Evolutionary conservation across 2,113 vertebrate species (phyloP).

Genomic region (Sus scrofa): DNA sequence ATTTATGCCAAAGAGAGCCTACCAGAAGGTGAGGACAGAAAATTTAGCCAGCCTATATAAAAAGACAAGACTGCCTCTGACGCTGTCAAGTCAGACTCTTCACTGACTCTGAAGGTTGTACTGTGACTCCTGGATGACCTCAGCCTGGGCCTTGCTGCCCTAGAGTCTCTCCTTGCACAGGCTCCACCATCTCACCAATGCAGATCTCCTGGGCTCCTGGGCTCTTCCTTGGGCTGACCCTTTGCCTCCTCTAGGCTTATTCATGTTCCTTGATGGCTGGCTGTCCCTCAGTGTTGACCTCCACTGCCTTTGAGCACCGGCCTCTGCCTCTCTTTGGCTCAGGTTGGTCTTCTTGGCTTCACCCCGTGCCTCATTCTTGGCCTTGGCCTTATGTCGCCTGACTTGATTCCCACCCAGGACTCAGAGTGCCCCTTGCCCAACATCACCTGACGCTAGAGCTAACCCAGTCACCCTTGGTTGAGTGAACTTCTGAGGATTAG

Average conservation of each 20-base stretch:
- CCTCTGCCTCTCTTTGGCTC: conserved; percentile 55
- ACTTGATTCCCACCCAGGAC: not conserved
- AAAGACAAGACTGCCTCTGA: conserved; percentile 14
- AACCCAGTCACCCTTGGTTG: conserved; percentile 24
- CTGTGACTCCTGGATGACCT: not conserved
- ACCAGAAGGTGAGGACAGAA: not conserved
- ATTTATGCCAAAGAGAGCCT: conserved; percentile 4
- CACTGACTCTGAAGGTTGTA: not conserved
- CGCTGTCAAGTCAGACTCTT: too few species aligned
- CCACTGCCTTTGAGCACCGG: not conserved
- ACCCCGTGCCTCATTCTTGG: not conserved
- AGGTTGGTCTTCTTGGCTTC: conserved; percentile 46
- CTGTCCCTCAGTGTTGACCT: not conserved
- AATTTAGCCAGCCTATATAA: not conserved
- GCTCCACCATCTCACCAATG: not conserved
- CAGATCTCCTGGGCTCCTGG: not conserved
- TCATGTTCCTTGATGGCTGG: not conserved
- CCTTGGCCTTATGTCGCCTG: not conserved
- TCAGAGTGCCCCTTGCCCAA: not conserved
- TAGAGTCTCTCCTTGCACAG: not conserved
- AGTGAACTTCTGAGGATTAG: conserved; percentile 6
- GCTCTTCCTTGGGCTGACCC: not conserved
- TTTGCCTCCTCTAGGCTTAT: conserved; percentile 31
- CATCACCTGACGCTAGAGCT: not conserved
- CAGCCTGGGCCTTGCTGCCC: not conserved